Conservation (phyloP, 2,113 vertebrate genomes). For the Colaptes auratus region DNA sequence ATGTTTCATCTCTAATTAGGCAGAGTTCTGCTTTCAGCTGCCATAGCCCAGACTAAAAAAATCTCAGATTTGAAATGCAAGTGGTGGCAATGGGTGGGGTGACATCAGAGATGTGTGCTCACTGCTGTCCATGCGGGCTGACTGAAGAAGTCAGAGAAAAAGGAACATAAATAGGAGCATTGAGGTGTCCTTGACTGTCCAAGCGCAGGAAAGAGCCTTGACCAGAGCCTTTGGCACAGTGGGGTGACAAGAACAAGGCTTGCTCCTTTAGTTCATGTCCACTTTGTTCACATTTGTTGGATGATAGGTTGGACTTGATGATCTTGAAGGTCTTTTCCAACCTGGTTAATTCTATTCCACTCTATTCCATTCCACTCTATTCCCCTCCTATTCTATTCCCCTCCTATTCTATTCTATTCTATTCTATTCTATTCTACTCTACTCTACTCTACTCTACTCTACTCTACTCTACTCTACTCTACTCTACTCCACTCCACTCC, state of each 20-base stretch:
- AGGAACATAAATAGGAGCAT: neutral
- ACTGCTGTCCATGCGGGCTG: neutral
- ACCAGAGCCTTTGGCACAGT: neutral
- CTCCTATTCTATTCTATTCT: too few species aligned
- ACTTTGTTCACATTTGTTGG: neutral
- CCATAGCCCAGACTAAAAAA: neutral
- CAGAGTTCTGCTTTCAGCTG: neutral
- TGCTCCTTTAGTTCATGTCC: neutral
- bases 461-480: too few species aligned
- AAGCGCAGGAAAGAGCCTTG: neutral
- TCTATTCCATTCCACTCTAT: too few species aligned
- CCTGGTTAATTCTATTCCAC: too few species aligned
- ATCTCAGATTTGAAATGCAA: neutral
- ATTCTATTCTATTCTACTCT: too few species aligned
- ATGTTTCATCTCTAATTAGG: neutral
- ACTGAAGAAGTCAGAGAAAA: neutral
- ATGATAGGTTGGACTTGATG: too few species aligned
- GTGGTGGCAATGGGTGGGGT: neutral
- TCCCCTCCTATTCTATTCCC: too few species aligned
- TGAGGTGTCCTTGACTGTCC: neutral
- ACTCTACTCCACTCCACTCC: too few species aligned
- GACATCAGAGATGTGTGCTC: neutral
- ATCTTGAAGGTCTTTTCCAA: too few species aligned
- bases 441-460: too few species aligned
- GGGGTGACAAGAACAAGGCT: neutral